A percentile compares a stretch with the other conserved stretches of the same genome.
These are phyloP conservation scores for Ceratosolen fusciceps DNA, from an alignment of 1,140 invertebrate species.

Conservation along the genomic window DNA sequence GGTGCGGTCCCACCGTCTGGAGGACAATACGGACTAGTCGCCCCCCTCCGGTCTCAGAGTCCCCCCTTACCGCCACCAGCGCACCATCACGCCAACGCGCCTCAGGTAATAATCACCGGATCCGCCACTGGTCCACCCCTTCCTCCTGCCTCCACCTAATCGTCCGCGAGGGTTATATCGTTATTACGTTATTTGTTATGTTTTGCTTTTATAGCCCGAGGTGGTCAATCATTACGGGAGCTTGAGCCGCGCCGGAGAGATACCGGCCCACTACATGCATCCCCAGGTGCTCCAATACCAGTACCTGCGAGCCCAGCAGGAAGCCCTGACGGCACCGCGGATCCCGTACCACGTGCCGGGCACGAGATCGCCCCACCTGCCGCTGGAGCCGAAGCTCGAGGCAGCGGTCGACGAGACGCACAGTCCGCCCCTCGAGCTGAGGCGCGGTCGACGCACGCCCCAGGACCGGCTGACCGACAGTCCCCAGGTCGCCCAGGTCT, in stretches of 20 bases:
- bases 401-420: constrained; percentile 74
- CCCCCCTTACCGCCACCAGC: constrained; percentile 79
- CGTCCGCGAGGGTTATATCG: too few species aligned
- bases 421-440: constrained; percentile 81
- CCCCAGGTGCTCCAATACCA: constrained; percentile 80
- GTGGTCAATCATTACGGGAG: constrained; percentile 68
- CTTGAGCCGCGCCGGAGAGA: constrained; percentile 59
- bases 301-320: constrained; percentile 79
- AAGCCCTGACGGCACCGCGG: constrained; percentile 72
- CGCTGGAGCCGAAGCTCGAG: constrained; percentile 71
- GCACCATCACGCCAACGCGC: constrained; percentile 84
- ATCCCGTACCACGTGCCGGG: constrained; percentile 68
- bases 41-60: constrained; percentile 74
- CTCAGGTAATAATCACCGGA: constrained; percentile 75
- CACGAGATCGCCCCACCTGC: constrained; percentile 63
- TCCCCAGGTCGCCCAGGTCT: constrained; percentile 81
- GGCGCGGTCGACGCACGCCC: constrained; percentile 76
- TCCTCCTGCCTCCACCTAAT: too few species aligned
- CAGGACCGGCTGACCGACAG: constrained; percentile 85
- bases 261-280: constrained; percentile 75
- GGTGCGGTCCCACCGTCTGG: constrained; percentile 66
- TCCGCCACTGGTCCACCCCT: background rate
- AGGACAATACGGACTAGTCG: constrained; percentile 66
- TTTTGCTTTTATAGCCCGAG: constrained; percentile 75
- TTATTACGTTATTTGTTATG: too few species aligned